Percentiles rank a stretch among this genome's conserved stretches.
Evolutionary conservation across 2,113 vertebrate genomes (phyloP).

Genomic region (Paradoxurus hermaphroditus): DNA sequence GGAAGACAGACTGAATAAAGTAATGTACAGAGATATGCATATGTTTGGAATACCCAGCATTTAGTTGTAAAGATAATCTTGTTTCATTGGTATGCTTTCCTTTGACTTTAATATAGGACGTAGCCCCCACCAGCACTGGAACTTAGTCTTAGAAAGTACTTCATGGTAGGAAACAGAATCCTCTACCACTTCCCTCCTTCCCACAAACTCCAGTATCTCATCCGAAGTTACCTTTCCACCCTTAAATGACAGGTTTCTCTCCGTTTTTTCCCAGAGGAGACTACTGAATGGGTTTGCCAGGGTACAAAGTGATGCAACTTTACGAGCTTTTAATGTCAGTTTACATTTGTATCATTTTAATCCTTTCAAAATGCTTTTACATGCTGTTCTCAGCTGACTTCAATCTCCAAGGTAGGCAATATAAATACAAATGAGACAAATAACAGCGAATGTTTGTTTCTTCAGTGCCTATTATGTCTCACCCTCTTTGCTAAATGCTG

Average conservation of each 20-base stretch:
- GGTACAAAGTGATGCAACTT: neutral
- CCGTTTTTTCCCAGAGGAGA: slow-evolving; percentile 56
- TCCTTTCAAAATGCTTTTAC: slow-evolving; percentile 6
- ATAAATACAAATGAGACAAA: neutral
- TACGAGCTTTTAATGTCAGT: neutral
- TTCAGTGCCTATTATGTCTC: neutral
- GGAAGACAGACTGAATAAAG: neutral
- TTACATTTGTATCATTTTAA: neutral
- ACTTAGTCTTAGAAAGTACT: slow-evolving; percentile 61
- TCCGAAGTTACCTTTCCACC: slow-evolving; percentile 44
- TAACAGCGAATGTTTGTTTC: neutral
- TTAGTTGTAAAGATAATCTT: neutral
- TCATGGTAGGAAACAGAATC: slow-evolving; percentile 51
- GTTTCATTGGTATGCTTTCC: neutral
- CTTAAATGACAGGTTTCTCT: slow-evolving; percentile 30
- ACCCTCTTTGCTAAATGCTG: neutral
- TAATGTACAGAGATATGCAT: neutral
- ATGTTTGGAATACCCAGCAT: slow-evolving; percentile 5
- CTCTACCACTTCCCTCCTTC: slow-evolving; percentile 44
- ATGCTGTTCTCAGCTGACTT: neutral
- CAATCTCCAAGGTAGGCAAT: neutral
- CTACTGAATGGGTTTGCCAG: slow-evolving; percentile 3
- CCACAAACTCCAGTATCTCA: neutral
- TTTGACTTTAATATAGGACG: neutral
- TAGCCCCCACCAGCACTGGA: slow-evolving; percentile 34